Evolutionary conservation across 2,888 invertebrate species (phyloP).

Genomic region (Cartodere bifasciata): DNA sequence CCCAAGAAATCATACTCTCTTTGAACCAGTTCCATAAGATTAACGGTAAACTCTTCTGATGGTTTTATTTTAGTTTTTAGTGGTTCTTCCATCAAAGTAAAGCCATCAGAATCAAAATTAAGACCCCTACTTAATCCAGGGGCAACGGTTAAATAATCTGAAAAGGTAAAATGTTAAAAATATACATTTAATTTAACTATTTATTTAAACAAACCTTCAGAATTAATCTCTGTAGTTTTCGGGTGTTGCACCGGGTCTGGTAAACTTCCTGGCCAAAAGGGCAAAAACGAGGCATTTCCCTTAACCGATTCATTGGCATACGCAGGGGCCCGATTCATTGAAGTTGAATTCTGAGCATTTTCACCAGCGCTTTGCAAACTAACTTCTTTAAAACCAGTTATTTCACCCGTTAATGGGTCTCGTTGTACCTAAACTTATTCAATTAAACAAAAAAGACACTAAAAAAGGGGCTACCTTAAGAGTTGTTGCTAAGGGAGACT

Average conservation of each 20-base stretch:
- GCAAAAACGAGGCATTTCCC: conserved; percentile 68
- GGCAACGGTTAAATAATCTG: conserved; percentile 37
- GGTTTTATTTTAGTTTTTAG: conserved; percentile 1
- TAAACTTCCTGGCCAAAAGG: conserved; percentile 82
- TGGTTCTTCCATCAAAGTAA: conserved; percentile 25
- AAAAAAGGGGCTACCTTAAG: conserved; percentile 33
- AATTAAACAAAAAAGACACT: conserved; percentile 1
- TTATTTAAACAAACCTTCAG: neutral
- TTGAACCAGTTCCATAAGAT: conserved; percentile 48
- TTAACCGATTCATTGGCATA: conserved; percentile 55
- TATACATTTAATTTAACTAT: conserved; percentile 3
- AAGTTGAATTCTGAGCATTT: conserved; percentile 61
- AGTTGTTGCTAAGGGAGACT: conserved; percentile 38
- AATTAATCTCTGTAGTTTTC: conserved; percentile 23
- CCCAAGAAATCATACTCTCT: conserved; percentile 47
- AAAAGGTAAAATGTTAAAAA: conserved; percentile 11
- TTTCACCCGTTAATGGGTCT: conserved; percentile 63
- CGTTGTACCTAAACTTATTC: conserved; percentile 44
- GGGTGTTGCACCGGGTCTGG: conserved; percentile 40
- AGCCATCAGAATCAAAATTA: conserved; percentile 43
- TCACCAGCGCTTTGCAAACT: conserved; percentile 45
- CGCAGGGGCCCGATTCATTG: conserved; percentile 66
- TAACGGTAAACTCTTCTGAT: conserved; percentile 30
- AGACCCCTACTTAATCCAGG: conserved; percentile 55
- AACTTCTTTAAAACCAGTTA: conserved; percentile 55